A percentile compares a stretch with the other conserved stretches of the same genome.
phyloP scores from a whole-genome alignment of 1,140 invertebrate species.

The Lysiphlebus fabarum region DNA sequence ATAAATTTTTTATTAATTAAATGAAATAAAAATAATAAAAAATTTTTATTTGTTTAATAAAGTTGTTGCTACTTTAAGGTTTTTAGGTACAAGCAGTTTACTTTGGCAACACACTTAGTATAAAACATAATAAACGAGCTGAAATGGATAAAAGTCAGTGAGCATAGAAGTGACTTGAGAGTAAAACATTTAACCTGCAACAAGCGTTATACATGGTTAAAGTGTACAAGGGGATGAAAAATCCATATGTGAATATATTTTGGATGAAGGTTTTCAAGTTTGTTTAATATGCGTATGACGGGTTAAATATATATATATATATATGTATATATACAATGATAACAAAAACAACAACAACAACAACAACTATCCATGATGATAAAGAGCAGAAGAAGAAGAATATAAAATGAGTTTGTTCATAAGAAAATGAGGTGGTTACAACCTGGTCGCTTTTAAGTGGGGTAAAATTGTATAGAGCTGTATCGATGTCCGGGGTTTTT shows the following conservation, averaged over 20 bases:
- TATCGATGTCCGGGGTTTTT: slow-evolving; percentile 31
- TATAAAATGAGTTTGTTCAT: neutral
- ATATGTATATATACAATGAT: neutral
- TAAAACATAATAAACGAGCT: neutral
- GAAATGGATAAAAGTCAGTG: neutral
- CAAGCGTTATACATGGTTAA: too few relatives aligned
- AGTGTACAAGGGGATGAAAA: too few relatives aligned
- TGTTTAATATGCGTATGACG: slow-evolving; percentile 4
- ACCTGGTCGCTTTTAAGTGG: too few relatives aligned
- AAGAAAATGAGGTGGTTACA: slow-evolving; percentile 4
- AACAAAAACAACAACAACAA: neutral
- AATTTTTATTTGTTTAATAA: too few relatives aligned
- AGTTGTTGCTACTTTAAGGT: neutral
- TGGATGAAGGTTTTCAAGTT: neutral
- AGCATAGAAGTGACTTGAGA: too few relatives aligned
- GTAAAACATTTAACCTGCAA: too few relatives aligned
- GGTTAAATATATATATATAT: too few relatives aligned
- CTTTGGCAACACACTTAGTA: slow-evolving; percentile 18
- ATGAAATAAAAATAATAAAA: too few relatives aligned
- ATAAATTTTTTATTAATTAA: too few relatives aligned
- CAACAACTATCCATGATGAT: neutral
- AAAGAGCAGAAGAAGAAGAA: neutral
- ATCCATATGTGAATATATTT: too few relatives aligned
- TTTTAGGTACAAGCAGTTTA: slow-evolving; percentile 15
- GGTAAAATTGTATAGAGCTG: slow-evolving; percentile 27